phyloP scores from a whole-genome alignment of 2,888 invertebrate species.

The Drosophila atroscutellata region DNA sequence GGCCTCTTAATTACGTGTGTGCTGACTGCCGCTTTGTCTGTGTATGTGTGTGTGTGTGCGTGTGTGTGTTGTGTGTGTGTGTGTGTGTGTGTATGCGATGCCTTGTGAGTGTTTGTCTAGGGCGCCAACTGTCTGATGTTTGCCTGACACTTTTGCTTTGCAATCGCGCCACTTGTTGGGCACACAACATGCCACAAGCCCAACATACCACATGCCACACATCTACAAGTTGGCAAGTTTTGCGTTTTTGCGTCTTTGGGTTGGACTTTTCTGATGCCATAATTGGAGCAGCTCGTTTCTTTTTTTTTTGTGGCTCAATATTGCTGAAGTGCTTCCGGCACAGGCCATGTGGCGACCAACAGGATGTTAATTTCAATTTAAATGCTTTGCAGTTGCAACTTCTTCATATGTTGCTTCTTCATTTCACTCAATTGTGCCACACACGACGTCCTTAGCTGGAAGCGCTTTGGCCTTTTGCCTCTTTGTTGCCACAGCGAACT shows the following conservation, averaged over 20 bases:
- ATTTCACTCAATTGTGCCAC: conserved; percentile 56
- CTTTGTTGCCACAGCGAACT: conserved; percentile 14
- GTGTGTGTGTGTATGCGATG: neutral
- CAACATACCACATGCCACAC: neutral
- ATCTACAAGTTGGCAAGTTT: conserved; percentile 21
- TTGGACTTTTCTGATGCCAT: conserved; percentile 58
- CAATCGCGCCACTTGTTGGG: conserved; percentile 65
- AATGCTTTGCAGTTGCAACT: conserved; percentile 58
- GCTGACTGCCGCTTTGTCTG: conserved; percentile 44
- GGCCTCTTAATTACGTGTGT: conserved; percentile 83
- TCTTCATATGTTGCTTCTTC: conserved; percentile 17
- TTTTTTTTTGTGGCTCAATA: conserved; percentile 20
- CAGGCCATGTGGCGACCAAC: conserved; percentile 51
- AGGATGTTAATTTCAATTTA: conserved; percentile 79
- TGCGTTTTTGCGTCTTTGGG: conserved; percentile 49
- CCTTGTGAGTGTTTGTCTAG: conserved; percentile 63
- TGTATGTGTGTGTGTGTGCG: conserved; percentile 26
- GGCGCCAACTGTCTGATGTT: conserved; percentile 64
- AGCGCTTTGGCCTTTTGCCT: conserved; percentile 40
- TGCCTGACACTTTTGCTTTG: conserved; percentile 77
- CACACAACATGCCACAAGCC: conserved; percentile 14
- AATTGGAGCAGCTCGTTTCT: conserved; percentile 62
- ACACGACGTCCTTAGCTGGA: conserved; percentile 63
- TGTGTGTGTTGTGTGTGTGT: conserved; percentile 22
- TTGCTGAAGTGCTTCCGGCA: conserved; percentile 53